Conservation (phyloP, 2,113 vertebrate species). For the Lepisosteus osseus region DNA sequence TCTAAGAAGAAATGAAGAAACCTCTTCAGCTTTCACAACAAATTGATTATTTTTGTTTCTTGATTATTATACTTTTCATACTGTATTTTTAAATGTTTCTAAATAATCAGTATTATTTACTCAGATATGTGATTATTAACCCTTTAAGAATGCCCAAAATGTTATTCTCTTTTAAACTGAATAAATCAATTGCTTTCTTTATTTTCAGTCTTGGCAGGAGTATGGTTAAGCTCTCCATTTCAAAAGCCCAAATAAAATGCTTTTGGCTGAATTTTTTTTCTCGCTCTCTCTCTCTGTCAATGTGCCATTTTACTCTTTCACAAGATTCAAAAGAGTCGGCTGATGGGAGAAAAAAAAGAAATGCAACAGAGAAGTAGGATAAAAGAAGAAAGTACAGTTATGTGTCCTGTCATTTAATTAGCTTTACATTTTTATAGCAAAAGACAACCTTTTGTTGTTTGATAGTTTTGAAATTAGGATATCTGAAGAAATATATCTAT, state of each 20-base stretch:
- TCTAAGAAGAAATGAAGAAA: too few species aligned
- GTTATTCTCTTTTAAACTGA: constrained; percentile 17
- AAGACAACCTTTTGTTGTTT: too few species aligned
- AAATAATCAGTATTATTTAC: too few species aligned
- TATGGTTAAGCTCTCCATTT: constrained; percentile 28
- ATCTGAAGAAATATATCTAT: too few species aligned
- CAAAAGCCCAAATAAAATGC: constrained; percentile 58
- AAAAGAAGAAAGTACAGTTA: neutral
- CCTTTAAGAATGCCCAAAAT: neutral
- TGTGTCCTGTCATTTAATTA: neutral
- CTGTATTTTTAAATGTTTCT: too few species aligned
- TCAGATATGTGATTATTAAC: neutral
- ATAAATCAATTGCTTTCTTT: constrained; percentile 23
- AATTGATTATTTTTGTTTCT: too few species aligned
- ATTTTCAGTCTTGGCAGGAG: constrained; percentile 41
- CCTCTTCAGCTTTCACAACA: too few species aligned
- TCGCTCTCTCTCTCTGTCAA: constrained; percentile 2
- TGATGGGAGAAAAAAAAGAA: neutral
- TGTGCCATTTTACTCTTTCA: constrained; percentile 9
- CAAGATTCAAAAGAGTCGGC: constrained; percentile 3
- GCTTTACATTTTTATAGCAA: too few species aligned
- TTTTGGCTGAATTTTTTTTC: constrained; percentile 38
- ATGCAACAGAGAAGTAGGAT: neutral
- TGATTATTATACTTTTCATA: too few species aligned
- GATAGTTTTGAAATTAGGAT: too few species aligned